phyloP scores from a whole-genome alignment of 1,140 invertebrate species.

The Aphelinus atriplicis region DNA sequence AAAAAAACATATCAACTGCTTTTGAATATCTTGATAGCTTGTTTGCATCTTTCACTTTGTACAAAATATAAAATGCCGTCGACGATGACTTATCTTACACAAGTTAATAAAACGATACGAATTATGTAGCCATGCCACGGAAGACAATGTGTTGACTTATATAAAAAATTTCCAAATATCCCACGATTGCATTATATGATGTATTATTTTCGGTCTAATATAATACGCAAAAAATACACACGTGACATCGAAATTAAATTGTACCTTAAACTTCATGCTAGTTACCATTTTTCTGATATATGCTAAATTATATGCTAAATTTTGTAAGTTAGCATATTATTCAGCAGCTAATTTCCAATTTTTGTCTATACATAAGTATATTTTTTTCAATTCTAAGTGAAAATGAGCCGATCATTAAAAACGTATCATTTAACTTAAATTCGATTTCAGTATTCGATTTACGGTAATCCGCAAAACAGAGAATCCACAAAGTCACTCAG shows the following conservation, averaged over 20 bases:
- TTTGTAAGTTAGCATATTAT: too few relatives aligned
- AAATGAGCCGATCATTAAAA: background rate
- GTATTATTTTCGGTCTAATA: background rate
- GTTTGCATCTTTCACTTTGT: too few relatives aligned
- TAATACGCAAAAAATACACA: background rate
- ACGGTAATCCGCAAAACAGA: background rate
- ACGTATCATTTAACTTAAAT: background rate
- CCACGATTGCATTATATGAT: too few relatives aligned
- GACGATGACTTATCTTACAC: constrained; percentile 9
- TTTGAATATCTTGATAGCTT: too few relatives aligned
- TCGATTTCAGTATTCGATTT: background rate
- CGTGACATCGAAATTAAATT: constrained; percentile 1
- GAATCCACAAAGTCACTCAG: constrained; percentile 1
- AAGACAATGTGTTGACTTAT: constrained; percentile 30
- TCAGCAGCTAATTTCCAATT: too few relatives aligned
- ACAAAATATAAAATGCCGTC: constrained; percentile 15
- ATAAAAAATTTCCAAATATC: constrained; percentile 8
- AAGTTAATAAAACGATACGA: constrained; percentile 25
- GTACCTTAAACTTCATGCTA: background rate
- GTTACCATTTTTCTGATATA: background rate
- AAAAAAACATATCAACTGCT: too few relatives aligned
- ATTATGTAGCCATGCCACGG: constrained; percentile 26
- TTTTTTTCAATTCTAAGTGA: background rate
- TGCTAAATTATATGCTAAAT: too few relatives aligned
- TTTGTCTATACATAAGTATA: too few relatives aligned